A percentile compares a stretch with the other conserved stretches of the same genome.
Evolutionary conservation across 2,113 vertebrate genomes (phyloP).

Genomic region (Gambusia affinis): DNA sequence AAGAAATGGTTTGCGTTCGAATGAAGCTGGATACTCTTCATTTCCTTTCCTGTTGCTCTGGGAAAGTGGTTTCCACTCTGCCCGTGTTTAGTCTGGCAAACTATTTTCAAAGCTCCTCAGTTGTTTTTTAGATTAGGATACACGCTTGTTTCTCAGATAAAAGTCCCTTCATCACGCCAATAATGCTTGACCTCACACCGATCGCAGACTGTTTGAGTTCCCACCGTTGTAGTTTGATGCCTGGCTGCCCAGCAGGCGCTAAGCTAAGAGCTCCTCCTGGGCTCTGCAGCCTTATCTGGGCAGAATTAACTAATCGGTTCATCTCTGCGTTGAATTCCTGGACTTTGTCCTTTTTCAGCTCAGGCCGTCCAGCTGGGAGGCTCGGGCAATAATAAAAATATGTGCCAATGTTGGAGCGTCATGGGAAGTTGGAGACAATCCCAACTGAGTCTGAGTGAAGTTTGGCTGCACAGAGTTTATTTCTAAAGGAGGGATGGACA

Average conservation of each 20-base stretch:
- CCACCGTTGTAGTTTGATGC: conserved; percentile 48
- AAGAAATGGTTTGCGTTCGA: not conserved
- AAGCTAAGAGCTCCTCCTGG: conserved; percentile 15
- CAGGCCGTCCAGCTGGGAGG: not conserved
- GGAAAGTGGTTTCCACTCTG: conserved; percentile 22
- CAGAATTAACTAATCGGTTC: conserved; percentile 38
- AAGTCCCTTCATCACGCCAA: conserved; percentile 41
- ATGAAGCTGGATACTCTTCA: conserved; percentile 11
- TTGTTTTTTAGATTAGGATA: conserved; percentile 65
- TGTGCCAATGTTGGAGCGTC: not conserved
- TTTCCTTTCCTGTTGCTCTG: conserved; percentile 25
- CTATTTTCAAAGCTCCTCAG: conserved; percentile 46
- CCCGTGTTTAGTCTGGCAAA: conserved; percentile 58
- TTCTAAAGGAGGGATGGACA: not conserved
- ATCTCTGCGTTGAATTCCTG: conserved; percentile 30
- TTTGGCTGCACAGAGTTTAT: not conserved
- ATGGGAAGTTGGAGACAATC: conserved; percentile 5
- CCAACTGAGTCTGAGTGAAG: not conserved
- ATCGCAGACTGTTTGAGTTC: conserved; percentile 45
- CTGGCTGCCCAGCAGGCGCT: conserved; percentile 31
- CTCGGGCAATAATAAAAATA: not conserved
- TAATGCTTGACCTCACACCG: conserved; percentile 53
- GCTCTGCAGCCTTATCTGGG: conserved; percentile 35
- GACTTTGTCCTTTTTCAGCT: conserved; percentile 15
- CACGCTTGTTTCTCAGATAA: conserved; percentile 58